These are phyloP conservation scores for Leucophora obtusa DNA, from an alignment of 2,888 invertebrate species.

Conservation along the genomic window DNA sequence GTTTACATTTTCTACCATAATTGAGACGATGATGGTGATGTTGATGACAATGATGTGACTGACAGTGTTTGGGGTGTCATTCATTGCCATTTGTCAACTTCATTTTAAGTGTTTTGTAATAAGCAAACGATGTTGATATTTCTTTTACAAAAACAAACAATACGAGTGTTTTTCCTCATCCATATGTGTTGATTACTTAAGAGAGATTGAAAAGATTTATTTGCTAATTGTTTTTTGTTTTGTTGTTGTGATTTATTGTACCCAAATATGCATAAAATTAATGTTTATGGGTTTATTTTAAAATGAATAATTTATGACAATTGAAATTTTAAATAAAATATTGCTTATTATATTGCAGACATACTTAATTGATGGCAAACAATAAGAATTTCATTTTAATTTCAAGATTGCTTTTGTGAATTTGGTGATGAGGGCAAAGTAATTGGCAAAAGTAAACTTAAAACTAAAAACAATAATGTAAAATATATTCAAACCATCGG, in stretches of 20 bases:
- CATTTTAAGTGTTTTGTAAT: slow-evolving; percentile 36
- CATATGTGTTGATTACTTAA: slow-evolving; percentile 33
- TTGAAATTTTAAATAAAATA: slow-evolving; percentile 9
- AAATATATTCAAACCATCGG: too few species aligned
- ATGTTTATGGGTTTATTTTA: slow-evolving; percentile 15
- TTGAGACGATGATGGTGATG: slow-evolving; percentile 18
- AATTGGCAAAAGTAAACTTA: too few species aligned
- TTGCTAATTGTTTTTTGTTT: slow-evolving; percentile 31
- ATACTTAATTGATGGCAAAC: too few species aligned
- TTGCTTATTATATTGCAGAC: too few species aligned
- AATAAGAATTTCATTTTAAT: too few species aligned
- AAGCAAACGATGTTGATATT: slow-evolving; percentile 21
- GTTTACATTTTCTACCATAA: slow-evolving; percentile 17
- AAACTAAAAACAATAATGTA: too few species aligned
- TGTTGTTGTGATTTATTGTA: slow-evolving; percentile 2
- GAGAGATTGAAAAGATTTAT: slow-evolving; percentile 22
- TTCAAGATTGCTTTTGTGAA: too few species aligned
- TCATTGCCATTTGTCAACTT: slow-evolving; percentile 9
- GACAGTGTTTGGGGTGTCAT: slow-evolving; percentile 6
- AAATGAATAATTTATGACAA: slow-evolving; percentile 35
- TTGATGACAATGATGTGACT: slow-evolving; percentile 17
- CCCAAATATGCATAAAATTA: not conserved
- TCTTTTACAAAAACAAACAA: not conserved
- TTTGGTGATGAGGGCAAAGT: too few species aligned
- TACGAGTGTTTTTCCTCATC: not conserved